Conservation (phyloP, 2,113 vertebrate species). For the Pachypanchax playfairii region DNA sequence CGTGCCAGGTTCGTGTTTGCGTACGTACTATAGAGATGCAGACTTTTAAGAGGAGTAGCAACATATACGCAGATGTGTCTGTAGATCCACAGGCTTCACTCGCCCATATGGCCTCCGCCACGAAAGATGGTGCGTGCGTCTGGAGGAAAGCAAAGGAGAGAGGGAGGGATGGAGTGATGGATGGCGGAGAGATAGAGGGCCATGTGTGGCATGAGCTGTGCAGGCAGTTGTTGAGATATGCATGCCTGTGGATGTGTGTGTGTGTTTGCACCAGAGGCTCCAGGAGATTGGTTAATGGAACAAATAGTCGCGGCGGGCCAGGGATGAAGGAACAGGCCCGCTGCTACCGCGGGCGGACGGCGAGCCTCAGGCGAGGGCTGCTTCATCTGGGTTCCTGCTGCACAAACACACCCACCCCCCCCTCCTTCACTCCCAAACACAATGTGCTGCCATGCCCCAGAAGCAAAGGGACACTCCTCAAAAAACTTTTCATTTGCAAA, state of each 20-base stretch:
- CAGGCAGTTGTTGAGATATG: conserved; percentile 94
- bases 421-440: conserved; percentile 39
- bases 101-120: conserved; percentile 97
- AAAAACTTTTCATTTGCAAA: conserved; percentile 85
- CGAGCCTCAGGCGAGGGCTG: conserved; percentile 89
- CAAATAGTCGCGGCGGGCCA: conserved; percentile 93
- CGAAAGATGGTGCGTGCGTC: conserved; percentile 97
- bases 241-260: conserved; percentile 58
- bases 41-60: conserved; percentile 85
- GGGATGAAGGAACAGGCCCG: conserved; percentile 93
- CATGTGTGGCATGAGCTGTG: conserved; percentile 90
- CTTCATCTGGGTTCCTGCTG: conserved; percentile 87
- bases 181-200: conserved; percentile 88
- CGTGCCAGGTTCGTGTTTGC: conserved; percentile 32
- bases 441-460: conserved; percentile 72
- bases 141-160: conserved; percentile 78
- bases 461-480: conserved; percentile 73
- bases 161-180: conserved; percentile 69
- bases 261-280: conserved; percentile 85
- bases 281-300: conserved; percentile 98
- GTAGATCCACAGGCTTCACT: conserved; percentile 98
- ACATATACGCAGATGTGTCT: conserved; percentile 98
- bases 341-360: conserved; percentile 92
- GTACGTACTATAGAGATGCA: conserved; percentile 17
- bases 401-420: conserved; percentile 60